A percentile compares a stretch with the other conserved stretches of the same genome.
Evolutionary conservation across 2,113 vertebrate species (phyloP).

Genomic region (Pitta sordida): DNA sequence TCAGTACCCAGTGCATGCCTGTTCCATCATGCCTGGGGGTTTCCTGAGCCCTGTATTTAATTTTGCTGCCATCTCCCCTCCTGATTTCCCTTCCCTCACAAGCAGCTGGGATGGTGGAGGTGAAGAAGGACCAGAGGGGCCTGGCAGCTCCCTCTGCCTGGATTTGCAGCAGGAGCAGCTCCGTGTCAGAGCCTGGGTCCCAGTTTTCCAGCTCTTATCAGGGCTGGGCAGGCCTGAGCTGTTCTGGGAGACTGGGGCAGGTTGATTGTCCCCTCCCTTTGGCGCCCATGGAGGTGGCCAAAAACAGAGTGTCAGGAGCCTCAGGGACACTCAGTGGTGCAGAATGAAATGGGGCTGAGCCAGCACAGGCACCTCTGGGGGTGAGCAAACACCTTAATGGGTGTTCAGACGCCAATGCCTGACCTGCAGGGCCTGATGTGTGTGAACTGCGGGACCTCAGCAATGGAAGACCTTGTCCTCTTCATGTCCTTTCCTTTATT

Average conservation of each 20-base stretch:
- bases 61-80: neutral
- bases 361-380: neutral
- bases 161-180: neutral
- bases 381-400: neutral
- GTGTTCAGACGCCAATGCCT: neutral
- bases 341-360: neutral
- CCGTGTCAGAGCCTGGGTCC: neutral
- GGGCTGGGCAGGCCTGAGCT: neutral
- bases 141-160: accelerated
- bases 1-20: neutral
- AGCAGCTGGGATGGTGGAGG: neutral
- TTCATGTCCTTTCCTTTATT: neutral
- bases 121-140: neutral
- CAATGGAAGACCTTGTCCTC: neutral
- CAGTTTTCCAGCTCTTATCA: neutral
- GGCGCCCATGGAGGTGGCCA: neutral
- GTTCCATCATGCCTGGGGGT: accelerated
- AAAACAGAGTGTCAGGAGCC: neutral
- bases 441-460: neutral
- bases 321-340: neutral
- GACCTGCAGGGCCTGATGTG: neutral
- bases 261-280: neutral
- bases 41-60: neutral
- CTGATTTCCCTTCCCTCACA: neutral
- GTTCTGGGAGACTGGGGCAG: neutral